Conservation (phyloP, 2,113 vertebrate species). For the Hippocampus mohnikei region DNA sequence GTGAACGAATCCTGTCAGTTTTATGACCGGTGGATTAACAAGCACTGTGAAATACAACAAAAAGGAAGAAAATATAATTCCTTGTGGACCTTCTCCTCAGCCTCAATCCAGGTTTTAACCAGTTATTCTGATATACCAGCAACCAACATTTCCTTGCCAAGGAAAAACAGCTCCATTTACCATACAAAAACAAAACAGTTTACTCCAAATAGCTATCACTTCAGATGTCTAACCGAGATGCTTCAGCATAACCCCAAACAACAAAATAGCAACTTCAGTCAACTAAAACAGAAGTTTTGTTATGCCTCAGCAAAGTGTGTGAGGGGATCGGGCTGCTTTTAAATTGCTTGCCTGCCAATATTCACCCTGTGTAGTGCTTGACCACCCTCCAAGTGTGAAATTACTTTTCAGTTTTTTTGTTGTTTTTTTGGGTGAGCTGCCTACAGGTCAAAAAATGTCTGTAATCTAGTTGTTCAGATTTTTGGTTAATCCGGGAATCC, state of each 20-base stretch:
- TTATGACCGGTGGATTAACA: slow-evolving; percentile 66
- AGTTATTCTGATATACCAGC: background rate
- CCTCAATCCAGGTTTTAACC: background rate
- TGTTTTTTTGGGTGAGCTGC: too few relatives aligned
- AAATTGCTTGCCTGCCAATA: too few relatives aligned
- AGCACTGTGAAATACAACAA: slow-evolving; percentile 54
- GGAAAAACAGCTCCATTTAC: background rate
- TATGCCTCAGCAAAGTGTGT: background rate
- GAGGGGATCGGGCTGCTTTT: background rate
- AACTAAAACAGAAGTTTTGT: too few relatives aligned
- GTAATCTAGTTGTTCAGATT: too few relatives aligned
- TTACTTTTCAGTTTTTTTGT: too few relatives aligned
- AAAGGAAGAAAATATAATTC: slow-evolving; percentile 41
- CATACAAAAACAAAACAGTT: background rate
- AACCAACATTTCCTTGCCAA: background rate
- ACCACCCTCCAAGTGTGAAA: too few relatives aligned
- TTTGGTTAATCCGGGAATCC: too few relatives aligned
- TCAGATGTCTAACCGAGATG: background rate
- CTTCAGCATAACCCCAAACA: background rate
- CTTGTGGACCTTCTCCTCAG: background rate
- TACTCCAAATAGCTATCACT: background rate
- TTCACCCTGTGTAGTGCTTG: too few relatives aligned
- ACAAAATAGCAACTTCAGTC: background rate
- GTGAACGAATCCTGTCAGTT: slow-evolving; percentile 70
- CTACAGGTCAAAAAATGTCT: too few relatives aligned